phyloP scores from a whole-genome alignment of 30 jellyfish, hydroid and myxozoan genomes.

The Chironex yamaguchii region DNA sequence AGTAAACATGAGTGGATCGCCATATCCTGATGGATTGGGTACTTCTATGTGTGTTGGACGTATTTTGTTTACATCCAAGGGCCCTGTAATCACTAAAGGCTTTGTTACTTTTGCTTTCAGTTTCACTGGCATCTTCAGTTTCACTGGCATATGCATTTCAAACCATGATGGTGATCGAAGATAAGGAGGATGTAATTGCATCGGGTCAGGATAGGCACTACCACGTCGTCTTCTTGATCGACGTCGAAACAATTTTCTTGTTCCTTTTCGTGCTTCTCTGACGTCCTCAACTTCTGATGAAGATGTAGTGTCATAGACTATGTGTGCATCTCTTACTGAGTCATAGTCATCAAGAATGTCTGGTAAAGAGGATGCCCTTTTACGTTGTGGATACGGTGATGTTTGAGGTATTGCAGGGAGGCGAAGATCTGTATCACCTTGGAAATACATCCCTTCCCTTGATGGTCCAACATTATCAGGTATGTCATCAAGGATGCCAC shows the following conservation, averaged over 20 bases:
- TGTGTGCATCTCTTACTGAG: slow-evolving; percentile 24
- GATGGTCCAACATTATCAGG: slow-evolving; percentile 58
- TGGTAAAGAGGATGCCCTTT: slow-evolving; percentile 57
- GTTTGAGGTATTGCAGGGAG: slow-evolving; percentile 61
- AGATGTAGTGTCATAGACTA: neutral
- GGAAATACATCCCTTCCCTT: too few species aligned
- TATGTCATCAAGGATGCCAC: slow-evolving; percentile 55
- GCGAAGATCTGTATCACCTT: slow-evolving; percentile 38
- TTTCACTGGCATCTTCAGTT: slow-evolving; percentile 69
- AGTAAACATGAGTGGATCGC: slow-evolving; percentile 24
- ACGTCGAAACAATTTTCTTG: too few species aligned
- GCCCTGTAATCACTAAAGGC: slow-evolving; percentile 76
- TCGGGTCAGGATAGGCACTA: too few species aligned
- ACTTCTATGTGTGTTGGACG: slow-evolving; percentile 38
- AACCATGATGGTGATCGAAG: slow-evolving; percentile 2
- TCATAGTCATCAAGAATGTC: slow-evolving; percentile 48
- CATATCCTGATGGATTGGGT: slow-evolving; percentile 26
- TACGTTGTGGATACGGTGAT: neutral
- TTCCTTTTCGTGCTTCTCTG: too few species aligned
- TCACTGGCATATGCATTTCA: too few species aligned
- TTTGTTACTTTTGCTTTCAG: slow-evolving; percentile 71
- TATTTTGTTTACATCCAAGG: slow-evolving; percentile 46
- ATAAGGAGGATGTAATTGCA: too few species aligned
- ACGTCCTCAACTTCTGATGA: too few species aligned
- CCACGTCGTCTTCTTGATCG: too few species aligned